A percentile compares a stretch with the other conserved stretches of the same genome.
Conservation (phyloP, 1,140 invertebrate species). For the Penaeus vannamei region DNA sequence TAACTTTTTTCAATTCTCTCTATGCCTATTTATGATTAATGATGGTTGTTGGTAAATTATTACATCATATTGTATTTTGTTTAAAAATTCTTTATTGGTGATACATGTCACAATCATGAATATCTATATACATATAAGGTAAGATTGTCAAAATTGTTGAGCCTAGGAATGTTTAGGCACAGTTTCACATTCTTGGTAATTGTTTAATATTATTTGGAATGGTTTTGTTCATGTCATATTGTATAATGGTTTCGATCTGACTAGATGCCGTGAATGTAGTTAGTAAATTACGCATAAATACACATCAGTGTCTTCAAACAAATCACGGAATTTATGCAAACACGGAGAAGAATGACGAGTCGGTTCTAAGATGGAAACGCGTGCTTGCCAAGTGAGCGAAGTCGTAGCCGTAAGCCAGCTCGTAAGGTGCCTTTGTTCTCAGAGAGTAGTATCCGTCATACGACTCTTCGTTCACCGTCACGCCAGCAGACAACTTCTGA, state of each 20-base stretch:
- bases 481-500: neutral
- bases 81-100: neutral
- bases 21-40: too few relatives aligned
- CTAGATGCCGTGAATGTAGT: neutral
- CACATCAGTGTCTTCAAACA: neutral
- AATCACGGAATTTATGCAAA: neutral
- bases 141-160: neutral
- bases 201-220: neutral
- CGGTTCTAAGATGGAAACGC: conserved; percentile 45
- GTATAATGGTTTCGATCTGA: too few relatives aligned
- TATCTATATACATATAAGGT: conserved; percentile 2
- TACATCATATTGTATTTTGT: neutral
- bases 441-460: conserved; percentile 43
- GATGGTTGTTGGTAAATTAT: neutral
- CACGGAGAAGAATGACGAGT: conserved; percentile 47
- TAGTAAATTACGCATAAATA: neutral
- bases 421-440: conserved; percentile 61
- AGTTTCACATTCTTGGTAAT: neutral
- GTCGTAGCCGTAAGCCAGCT: conserved; percentile 39
- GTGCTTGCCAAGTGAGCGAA: neutral
- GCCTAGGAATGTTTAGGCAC: neutral
- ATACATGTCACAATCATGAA: neutral
- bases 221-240: too few relatives aligned
- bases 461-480: conserved; percentile 26
- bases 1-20: too few relatives aligned